Evolutionary conservation across 1,140 invertebrate species (phyloP), one percentile per base, ranked within the genome.

Genomic region (Leptinotarsa undecemlineata): DNA sequence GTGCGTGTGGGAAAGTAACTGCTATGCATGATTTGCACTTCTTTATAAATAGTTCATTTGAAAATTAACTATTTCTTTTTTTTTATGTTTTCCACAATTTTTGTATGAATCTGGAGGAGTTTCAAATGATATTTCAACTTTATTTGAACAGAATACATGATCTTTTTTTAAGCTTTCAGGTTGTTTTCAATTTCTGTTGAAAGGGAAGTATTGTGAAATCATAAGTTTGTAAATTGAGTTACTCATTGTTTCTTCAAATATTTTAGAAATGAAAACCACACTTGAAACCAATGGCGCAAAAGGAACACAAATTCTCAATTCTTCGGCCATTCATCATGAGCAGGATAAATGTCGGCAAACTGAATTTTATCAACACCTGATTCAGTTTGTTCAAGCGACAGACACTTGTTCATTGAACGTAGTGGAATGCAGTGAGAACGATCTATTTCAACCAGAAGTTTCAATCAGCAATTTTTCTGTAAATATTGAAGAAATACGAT

Each of bases 321-420:
- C 33, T 26, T n/a, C 47, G 51, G 48, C 68, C 74, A 76, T 76
- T 76, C 74, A 76, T 70, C 19, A 71, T 4, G 20, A 60, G 51
- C 20, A 66, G 63, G 51, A 57, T 57, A 21, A 42, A 68, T 42
- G 42, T 47, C 33, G 26, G 66, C 33, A 47, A 47, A 68, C n/a
- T 57, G 61, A 47, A 64, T 72, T 68, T 76, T 72, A 76, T 76
- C 74, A 72, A 76, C 74, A 76, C 74, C 74, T 76, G 74, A 67
- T 67, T 48, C 21, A 57, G 69, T 71, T 57, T 57, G n/a, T 57
- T 57, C 51, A 57, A 57, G 51, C 51, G 33, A 42, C 61, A 71
- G 48, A 33, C 62, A 66, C 51, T 68, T 62, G 71, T 69, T 69
- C 73, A 74, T 69, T 71, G 73, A 75, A 75, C 74, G 74, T 72